phyloP scores from a whole-genome alignment of 2,797 vertebrate species.

The Paramormyrops hopkinsi region DNA sequence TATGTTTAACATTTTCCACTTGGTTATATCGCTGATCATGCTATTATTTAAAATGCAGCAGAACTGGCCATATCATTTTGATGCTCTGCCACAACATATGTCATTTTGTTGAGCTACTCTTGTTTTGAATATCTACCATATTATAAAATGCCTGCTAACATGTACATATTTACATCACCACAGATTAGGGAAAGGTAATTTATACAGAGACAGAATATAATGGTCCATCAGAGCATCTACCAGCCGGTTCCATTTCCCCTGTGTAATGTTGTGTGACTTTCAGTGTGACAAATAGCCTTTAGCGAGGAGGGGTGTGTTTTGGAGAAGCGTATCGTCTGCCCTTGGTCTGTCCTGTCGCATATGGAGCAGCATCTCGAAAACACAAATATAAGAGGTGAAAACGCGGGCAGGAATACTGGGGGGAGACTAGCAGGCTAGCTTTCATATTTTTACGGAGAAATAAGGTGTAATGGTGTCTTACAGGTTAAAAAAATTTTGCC shows the following conservation, averaged over 20 bases:
- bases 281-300: neutral
- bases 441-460: neutral
- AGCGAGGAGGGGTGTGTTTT: neutral
- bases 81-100: neutral
- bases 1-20: neutral
- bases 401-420: neutral
- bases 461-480: no score
- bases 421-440: neutral
- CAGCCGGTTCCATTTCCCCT: neutral
- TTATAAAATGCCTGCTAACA: neutral
- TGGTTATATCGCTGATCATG: neutral
- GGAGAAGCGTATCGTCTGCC: neutral
- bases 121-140: neutral
- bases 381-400: neutral
- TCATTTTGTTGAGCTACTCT: neutral
- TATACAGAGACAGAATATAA: slow-evolving; percentile 2
- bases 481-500: neutral
- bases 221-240: neutral
- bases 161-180: slow-evolving; percentile 4
- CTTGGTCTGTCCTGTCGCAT: neutral
- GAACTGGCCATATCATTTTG: neutral
- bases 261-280: slow-evolving; percentile 5
- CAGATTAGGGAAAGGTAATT: neutral
- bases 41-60: neutral
- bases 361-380: neutral